These are phyloP conservation scores for Balaeniceps rex DNA, from an alignment of 2,113 vertebrate species.

Conservation along the genomic window DNA sequence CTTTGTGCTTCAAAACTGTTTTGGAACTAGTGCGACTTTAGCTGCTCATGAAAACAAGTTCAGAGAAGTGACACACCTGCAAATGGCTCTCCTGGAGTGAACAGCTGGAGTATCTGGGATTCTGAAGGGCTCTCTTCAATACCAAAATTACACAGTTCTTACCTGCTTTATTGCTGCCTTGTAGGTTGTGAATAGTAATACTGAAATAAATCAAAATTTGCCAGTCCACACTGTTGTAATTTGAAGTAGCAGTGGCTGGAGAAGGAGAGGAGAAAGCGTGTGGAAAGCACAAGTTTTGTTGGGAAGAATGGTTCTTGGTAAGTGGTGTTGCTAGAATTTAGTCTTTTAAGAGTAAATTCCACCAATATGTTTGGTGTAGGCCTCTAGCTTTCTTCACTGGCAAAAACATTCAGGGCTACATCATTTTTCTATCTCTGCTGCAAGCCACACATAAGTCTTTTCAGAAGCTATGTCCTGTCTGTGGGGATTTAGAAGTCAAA, in stretches of 20 bases:
- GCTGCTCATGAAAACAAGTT: not conserved
- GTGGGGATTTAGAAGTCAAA: not conserved
- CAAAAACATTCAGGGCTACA: not conserved
- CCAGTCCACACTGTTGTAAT: not conserved
- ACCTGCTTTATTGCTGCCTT: not conserved
- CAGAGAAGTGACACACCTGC: not conserved
- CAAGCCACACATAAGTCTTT: not conserved
- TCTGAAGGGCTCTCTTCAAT: not conserved
- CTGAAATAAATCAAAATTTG: not conserved
- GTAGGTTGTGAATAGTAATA: not conserved
- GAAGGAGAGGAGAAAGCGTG: not conserved
- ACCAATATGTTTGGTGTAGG: not conserved
- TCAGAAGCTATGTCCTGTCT: not conserved
- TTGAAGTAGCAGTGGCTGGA: not conserved
- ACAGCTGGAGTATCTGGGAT: not conserved
- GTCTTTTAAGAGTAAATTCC: not conserved
- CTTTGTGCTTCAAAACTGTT: not conserved
- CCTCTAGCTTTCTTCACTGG: not conserved
- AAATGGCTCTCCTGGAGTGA: not conserved
- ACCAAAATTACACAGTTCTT: not conserved
- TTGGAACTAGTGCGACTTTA: not conserved
- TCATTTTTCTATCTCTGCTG: not conserved
- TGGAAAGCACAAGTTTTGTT: not conserved
- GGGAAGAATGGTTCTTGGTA: not conserved
- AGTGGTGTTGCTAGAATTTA: not conserved